phyloP scores from a whole-genome alignment of 2,888 invertebrate species.

The Trilocha varians region DNA sequence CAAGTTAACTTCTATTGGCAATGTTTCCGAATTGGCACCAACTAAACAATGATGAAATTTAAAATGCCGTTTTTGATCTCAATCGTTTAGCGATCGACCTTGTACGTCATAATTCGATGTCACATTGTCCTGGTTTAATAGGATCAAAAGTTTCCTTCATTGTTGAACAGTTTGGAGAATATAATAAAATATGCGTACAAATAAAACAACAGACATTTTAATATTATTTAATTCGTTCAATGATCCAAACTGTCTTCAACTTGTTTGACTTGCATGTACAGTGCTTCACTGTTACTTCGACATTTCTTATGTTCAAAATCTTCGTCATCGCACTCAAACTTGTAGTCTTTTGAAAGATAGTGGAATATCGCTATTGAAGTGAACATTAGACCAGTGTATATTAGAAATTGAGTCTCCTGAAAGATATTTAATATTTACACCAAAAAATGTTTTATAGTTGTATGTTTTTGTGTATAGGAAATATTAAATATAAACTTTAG shows the following conservation, averaged over 20 bases:
- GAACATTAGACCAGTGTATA: slow-evolving; percentile 86
- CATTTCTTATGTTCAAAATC: slow-evolving; percentile 9
- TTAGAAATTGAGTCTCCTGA: slow-evolving; percentile 83
- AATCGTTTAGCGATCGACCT: too few relatives aligned
- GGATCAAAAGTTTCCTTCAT: too few relatives aligned
- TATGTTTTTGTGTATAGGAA: too few relatives aligned
- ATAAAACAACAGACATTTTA: neutral
- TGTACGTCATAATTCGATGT: too few relatives aligned
- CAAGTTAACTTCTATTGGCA: too few relatives aligned
- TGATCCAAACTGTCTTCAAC: slow-evolving; percentile 39
- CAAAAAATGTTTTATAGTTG: too few relatives aligned
- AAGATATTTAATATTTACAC: slow-evolving; percentile 21
- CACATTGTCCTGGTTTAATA: too few relatives aligned
- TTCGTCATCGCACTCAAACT: slow-evolving; percentile 22
- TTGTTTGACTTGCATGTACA: slow-evolving; percentile 41
- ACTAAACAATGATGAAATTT: too few relatives aligned
- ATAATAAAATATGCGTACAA: neutral
- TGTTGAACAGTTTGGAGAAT: too few relatives aligned
- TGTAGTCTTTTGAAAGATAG: slow-evolving; percentile 41
- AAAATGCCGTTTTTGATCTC: too few relatives aligned
- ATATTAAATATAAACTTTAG: too few relatives aligned
- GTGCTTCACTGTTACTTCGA: slow-evolving; percentile 37
- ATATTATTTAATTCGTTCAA: slow-evolving; percentile 9
- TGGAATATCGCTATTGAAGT: slow-evolving; percentile 80
- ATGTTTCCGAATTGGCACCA: too few relatives aligned